Evolutionary conservation across 2,888 invertebrate genomes (phyloP), one percentile per base, ranked within the genome.

Genomic region (Boloria selene): DNA sequence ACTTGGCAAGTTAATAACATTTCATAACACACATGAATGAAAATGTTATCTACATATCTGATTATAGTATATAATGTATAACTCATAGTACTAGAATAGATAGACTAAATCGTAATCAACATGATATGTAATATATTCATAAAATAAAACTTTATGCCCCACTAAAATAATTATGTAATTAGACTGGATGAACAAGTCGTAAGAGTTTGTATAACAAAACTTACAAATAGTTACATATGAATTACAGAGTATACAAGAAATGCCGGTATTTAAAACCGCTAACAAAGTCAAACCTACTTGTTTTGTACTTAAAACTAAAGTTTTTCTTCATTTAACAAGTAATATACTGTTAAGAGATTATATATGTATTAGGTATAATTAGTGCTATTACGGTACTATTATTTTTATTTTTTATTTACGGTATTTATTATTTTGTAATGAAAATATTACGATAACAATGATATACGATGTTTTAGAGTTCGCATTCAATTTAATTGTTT

Each of bases 121-220:
- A 14, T 17, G 3, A 13, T 14, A 49, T 17, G 17, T 59, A 17
- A 31, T 13, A 58, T 31, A 3, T 45, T 14, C 54, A 50, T 47
- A 68, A 64, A 58, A 38, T 54, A 73, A 70, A 63, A 38, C 10
- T 38, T 31, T 38, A 63, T 64, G 67, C 70, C 71, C 83, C 79
- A 85, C 79, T 81, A 82, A 80, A 72, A 68, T 67, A 64, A 70
- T 89, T 87, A 84, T 80, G 82, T 78, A 88, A 88, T 77, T 75
- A 70, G 74, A 74, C 76, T 73, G 76, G 74, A 73, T 75, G 72
- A 79, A 79, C 77, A 78, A 82, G 78, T 81, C 77, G 76, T 83
- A 82, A 78, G 81, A 76, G 76, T 83, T 82, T 81, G 80, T 80
- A 78, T 78, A 82, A 83, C 77, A 72, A 70, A 77, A 77, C 70